Evolutionary conservation across 2,888 invertebrate species (phyloP), one percentile per base, ranked within the genome.

Genomic region (Mesochorus sp.): DNA sequence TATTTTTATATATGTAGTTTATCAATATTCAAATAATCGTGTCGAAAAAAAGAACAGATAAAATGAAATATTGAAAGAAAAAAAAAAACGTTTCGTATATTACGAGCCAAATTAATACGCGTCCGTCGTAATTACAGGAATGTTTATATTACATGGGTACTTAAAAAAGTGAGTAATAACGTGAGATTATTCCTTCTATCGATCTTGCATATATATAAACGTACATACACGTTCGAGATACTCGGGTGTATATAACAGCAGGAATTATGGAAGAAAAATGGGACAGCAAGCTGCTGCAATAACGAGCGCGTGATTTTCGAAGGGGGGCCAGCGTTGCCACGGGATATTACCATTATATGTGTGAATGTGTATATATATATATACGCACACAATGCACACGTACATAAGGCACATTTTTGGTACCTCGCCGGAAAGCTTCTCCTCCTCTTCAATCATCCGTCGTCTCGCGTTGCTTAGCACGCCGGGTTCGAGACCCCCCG

Each of bases 371-470:
- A 53, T 53, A 53, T 26, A 39, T 26, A 42, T 39, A 42, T 26
- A 59, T 26, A 1, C 1, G 14, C 28, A 17, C 12, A 31, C 6
- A 42, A 28, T 19, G 14, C 10, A 42, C 8, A 10, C 19, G 8
- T 31, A 39, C n/a, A 5, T 14, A 14, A 8, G 17, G 19, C 14
- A 14, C 21, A 49, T 21, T 59, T 59, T 67, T 6, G 59, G 42
- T 17, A 47, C 26, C 28, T 66, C 57, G 59, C 19, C 21, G 31
- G 42, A 51, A 21, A 67, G 28, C 42, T 49, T 74, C 26, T 31
- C 67, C 34, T 31, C 67, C 42, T 75, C 61, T 61, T 75, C 74
- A 37, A 67, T 75, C 74, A 75, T 75, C 61, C 61, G 26, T 49
- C 44, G 26, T 31, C 44, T n/a, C n/a, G n/a, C n/a, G 61, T 57